Evolutionary conservation across 2,888 invertebrate genomes (phyloP).

Genomic region (Pogonocherus hispidulus): DNA sequence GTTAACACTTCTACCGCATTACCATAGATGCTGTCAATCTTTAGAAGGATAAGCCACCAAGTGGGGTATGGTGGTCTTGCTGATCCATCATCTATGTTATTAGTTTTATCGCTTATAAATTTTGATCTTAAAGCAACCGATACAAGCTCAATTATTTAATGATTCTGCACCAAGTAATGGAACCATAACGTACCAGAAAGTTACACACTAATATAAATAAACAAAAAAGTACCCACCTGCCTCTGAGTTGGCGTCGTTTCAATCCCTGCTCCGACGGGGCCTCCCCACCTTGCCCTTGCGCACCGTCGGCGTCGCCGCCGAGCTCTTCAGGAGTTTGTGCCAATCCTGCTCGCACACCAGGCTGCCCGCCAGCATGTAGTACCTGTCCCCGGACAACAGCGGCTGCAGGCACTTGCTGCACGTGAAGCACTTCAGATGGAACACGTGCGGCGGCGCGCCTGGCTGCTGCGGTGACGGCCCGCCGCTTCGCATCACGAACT

Average conservation of each 20-base stretch:
- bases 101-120: too few relatives aligned
- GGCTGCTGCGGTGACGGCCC: slow-evolving; percentile 72
- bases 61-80: too few relatives aligned
- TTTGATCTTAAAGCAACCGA: too few relatives aligned
- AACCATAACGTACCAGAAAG: too few relatives aligned
- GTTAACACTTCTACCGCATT: too few relatives aligned
- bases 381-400: slow-evolving; percentile 89
- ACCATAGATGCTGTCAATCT: too few relatives aligned
- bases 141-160: too few relatives aligned
- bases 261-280: slow-evolving; percentile 91
- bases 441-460: slow-evolving; percentile 79
- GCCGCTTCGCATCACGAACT: slow-evolving; percentile 91
- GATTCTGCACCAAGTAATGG: too few relatives aligned
- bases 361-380: slow-evolving; percentile 91
- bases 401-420: slow-evolving; percentile 94
- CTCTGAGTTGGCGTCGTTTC: slow-evolving; percentile 70
- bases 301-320: slow-evolving; percentile 77
- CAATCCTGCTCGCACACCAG: slow-evolving; percentile 96
- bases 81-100: too few relatives aligned
- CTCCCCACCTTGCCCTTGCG: slow-evolving; percentile 92
- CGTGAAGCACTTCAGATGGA: slow-evolving; percentile 96
- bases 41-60: too few relatives aligned
- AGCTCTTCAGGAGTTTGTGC: slow-evolving; percentile 90
- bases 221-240: slow-evolving; percentile 51
- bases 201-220: too few relatives aligned